Evolutionary conservation across 1,140 invertebrate genomes (phyloP).

Genomic region (Aphidius ervi): DNA sequence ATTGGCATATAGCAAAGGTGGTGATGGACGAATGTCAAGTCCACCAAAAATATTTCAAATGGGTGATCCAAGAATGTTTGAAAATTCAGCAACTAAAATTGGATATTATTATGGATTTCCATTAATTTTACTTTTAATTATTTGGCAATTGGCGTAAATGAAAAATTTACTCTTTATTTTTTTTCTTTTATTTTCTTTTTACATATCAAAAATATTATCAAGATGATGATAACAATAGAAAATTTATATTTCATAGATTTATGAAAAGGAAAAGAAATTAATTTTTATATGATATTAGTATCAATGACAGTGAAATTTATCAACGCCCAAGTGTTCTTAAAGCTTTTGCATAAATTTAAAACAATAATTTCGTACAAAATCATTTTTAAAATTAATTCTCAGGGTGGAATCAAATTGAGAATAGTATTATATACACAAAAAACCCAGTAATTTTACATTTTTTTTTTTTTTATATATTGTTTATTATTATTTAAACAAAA

Average conservation of each 20-base stretch:
- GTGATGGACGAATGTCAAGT: constrained; percentile 94
- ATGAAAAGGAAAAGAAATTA: background rate
- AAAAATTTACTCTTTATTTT: constrained; percentile 9
- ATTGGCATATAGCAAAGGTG: constrained; percentile 87
- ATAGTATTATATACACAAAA: too few species aligned
- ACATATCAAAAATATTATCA: too few species aligned
- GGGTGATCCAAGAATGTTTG: constrained; percentile 55
- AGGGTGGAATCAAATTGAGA: too few species aligned
- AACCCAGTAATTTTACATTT: too few species aligned
- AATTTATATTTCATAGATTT: background rate
- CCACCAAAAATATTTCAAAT: constrained; percentile 83
- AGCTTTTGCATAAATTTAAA: background rate
- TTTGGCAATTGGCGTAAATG: constrained; percentile 26
- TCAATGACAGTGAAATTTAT: background rate
- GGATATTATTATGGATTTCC: constrained; percentile 27
- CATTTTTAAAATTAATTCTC: too few species aligned
- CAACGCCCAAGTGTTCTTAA: constrained; percentile 16
- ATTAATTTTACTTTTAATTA: too few species aligned
- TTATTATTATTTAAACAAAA: too few species aligned
- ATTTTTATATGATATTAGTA: background rate
- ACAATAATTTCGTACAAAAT: too few species aligned
- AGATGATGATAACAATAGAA: background rate
- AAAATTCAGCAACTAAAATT: constrained; percentile 34
- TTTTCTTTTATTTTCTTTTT: background rate
- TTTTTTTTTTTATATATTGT: too few species aligned